Evolutionary conservation across 2,113 vertebrate genomes (phyloP).

Genomic region (Sclerurus mexicanus): DNA sequence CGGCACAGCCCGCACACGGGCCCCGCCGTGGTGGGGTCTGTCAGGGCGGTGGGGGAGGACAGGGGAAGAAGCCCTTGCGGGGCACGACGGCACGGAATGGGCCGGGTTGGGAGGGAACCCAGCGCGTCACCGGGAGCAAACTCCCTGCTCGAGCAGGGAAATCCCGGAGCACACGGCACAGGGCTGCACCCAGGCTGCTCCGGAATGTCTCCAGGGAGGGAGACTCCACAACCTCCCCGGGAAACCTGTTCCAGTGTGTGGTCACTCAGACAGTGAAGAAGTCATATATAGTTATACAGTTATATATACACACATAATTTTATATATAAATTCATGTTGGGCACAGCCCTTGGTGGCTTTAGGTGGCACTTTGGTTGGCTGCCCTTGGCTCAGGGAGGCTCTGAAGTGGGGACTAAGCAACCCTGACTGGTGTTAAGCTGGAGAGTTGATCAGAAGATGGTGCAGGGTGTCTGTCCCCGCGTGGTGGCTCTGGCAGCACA

Average conservation of each 20-base stretch:
- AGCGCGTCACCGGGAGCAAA: neutral
- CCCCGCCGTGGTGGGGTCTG: neutral
- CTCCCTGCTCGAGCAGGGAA: neutral
- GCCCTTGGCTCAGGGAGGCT: neutral
- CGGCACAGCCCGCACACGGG: neutral
- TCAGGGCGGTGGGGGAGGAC: accelerated
- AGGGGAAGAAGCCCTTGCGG: accelerated
- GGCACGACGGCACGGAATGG: neutral
- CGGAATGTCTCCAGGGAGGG: neutral
- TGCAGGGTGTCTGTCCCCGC: neutral
- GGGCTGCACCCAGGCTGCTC: neutral
- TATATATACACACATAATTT: neutral
- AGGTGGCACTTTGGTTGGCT: neutral
- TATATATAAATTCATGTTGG: neutral
- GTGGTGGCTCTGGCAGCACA: neutral
- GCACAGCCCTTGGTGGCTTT: neutral
- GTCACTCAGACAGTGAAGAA: neutral
- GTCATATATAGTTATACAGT: too few relatives aligned
- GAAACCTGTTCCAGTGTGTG: neutral
- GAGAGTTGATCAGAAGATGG: neutral
- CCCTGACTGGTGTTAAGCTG: neutral
- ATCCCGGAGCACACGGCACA: neutral
- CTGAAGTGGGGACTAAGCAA: neutral
- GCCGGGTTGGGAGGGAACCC: neutral
- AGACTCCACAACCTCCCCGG: neutral